Base-by-base conservation (phyloP, 2,797 vertebrate genomes). In the Thaleichthys pacificus region DNA sequence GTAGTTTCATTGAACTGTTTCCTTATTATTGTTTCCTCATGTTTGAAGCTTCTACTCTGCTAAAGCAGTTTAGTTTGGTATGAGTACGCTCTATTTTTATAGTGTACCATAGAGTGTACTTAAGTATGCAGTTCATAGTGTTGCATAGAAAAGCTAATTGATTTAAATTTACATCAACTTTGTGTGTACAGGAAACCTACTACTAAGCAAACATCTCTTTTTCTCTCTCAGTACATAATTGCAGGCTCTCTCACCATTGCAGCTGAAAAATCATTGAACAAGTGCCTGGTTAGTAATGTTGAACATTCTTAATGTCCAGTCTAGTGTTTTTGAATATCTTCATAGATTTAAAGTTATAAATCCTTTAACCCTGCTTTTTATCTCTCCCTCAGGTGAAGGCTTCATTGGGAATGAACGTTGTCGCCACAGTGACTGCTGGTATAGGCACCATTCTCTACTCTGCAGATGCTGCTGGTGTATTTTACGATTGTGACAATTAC, bases 381-480 rank as follows among this genome's bases (percentile, higher is more conserved):
- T 42, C 30, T 58, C 9, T 68, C n/a, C 9, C 32, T 32, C 61
- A 79, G 77, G 70, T 79, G 30, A 73, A 57, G 2, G 70, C 26
- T 15, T 35, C 77, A 5, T 57, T 75, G 49, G 66, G 21, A 42
- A 72, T 79, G 69, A 79, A 74, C 19, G 24, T 75, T 24, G 15
- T 67, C n/a, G 74, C 66, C 24, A 21, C 70, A 1, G n/a, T 72
- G n/a, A 32, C 38, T 26, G 58, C 77, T 7, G 42, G 56, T 19
- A 30, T 22, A 1, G 67, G 35, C 22, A 67, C 65, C 15, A 28
- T 68, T 17, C 0, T 72, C 6, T 21, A 54, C 11, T 42, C 14
- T 17, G 15, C 70, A 0, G 70, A 79, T 17, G 5, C 71, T 12
- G 19, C 42, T 8, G 17, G 67, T 4, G 1, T 21, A 4, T 4